A percentile compares a stretch with the other conserved stretches of the same genome.
Conservation (phyloP, 2,888 invertebrate species). For the Schizotus pectinicornis region DNA sequence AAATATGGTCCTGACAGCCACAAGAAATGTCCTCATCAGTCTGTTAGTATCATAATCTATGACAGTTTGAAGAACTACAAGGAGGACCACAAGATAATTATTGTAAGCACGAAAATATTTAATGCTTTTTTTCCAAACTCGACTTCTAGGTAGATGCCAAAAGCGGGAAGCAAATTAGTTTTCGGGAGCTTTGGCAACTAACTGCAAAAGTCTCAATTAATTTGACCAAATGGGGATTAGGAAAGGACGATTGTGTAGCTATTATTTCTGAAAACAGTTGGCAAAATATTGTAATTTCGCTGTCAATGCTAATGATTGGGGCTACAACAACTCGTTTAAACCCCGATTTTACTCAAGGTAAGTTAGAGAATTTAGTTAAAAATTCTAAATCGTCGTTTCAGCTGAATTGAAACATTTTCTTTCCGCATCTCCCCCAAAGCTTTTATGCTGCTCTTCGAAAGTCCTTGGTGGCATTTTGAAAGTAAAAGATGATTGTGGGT, state of each 20-base stretch:
- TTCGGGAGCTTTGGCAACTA: too few relatives aligned
- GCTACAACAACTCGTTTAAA: conserved; percentile 2
- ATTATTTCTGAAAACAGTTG: conserved; percentile 8
- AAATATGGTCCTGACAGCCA: too few relatives aligned
- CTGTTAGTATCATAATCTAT: too few relatives aligned
- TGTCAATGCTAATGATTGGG: conserved; percentile 6
- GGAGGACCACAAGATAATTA: too few relatives aligned
- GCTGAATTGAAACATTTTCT: conserved; percentile 13
- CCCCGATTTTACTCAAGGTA: conserved; percentile 8
- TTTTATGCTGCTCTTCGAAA: conserved; percentile 8
- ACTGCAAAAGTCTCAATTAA: neutral
- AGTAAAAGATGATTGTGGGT: neutral
- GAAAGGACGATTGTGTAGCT: conserved; percentile 5
- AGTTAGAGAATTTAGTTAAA: too few relatives aligned
- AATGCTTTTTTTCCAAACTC: too few relatives aligned
- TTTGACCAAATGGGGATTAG: conserved; percentile 1
- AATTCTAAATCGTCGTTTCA: neutral
- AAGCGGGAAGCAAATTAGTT: too few relatives aligned
- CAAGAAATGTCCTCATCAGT: too few relatives aligned
- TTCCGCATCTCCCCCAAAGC: neutral
- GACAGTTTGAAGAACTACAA: too few relatives aligned
- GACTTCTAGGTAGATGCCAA: too few relatives aligned
- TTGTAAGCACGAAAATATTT: too few relatives aligned
- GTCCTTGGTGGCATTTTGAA: neutral
- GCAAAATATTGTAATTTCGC: neutral